phyloP scores from a whole-genome alignment of 1,140 invertebrate genomes.

The Bemisia tabaci region DNA sequence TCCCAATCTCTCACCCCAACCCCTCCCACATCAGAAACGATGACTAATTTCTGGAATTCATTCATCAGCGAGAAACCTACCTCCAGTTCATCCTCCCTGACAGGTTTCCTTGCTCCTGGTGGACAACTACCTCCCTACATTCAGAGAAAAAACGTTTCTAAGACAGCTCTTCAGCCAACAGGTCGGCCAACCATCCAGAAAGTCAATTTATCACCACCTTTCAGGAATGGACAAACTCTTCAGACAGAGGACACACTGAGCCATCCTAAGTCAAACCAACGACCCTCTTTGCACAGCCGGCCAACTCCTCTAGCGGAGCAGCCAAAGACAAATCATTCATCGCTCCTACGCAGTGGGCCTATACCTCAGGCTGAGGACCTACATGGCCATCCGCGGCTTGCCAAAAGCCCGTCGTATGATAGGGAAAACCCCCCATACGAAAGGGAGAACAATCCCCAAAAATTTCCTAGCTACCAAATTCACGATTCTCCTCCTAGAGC shows the following conservation, averaged over 20 bases:
- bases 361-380: constrained; percentile 17
- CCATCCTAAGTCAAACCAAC: too few species aligned
- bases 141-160: neutral
- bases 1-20: neutral
- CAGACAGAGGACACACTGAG: constrained; percentile 18
- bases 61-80: neutral
- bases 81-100: constrained; percentile 30
- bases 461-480: neutral
- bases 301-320: too few species aligned
- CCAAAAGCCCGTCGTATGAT: constrained; percentile 17
- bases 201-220: constrained; percentile 34
- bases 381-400: constrained; percentile 19
- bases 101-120: constrained; percentile 41
- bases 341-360: constrained; percentile 21
- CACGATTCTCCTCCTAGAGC: constrained; percentile 14
- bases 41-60: neutral
- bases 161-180: constrained; percentile 17
- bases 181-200: constrained; percentile 47
- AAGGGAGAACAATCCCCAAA: too few species aligned
- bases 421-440: too few species aligned
- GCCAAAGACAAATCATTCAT: constrained; percentile 13
- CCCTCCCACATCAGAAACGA: neutral
- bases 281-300: too few species aligned
- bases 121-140: constrained; percentile 33
- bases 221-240: constrained; percentile 17